Conservation (phyloP, 2,797 vertebrate genomes). For the Chiroxiphia lanceolata region DNA sequence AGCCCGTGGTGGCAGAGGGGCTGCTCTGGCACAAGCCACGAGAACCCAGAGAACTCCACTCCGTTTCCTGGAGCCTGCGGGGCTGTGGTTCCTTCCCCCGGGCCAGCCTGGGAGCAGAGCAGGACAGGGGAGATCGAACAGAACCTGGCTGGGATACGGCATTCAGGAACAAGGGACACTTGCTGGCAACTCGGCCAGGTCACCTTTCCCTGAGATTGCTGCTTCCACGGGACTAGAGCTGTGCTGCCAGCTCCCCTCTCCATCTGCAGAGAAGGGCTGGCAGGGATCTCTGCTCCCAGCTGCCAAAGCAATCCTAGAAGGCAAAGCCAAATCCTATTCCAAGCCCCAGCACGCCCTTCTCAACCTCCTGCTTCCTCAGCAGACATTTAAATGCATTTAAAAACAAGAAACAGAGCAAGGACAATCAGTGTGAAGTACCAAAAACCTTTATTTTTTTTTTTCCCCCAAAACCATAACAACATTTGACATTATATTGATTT, state of each 20-base stretch:
- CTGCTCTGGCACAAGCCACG: rapidly evolving
- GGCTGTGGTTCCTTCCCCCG: background rate
- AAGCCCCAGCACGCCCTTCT: background rate
- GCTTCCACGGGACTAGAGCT: background rate
- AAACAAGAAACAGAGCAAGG: background rate
- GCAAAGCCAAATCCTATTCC: background rate
- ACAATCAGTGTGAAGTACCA: constrained; percentile 43
- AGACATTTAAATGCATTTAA: background rate
- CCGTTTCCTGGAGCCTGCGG: background rate
- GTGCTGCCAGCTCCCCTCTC: background rate
- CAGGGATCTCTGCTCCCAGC: background rate
- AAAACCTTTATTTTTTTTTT: constrained; percentile 76
- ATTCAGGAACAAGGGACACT: rapidly evolving
- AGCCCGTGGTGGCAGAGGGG: background rate
- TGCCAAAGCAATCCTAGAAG: background rate
- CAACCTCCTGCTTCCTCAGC: background rate
- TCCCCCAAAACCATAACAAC: constrained; percentile 68
- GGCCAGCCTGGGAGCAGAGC: background rate
- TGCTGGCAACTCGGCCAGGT: rapidly evolving
- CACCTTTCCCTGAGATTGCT: background rate
- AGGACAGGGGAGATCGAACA: background rate
- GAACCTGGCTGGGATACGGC: background rate
- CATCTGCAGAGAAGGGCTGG: background rate
- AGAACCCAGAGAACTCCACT: rapidly evolving
- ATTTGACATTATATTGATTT: constrained; percentile 78